Base-by-base conservation (phyloP, 1,140 invertebrate species). In the Eriosoma lanigerum region DNA sequence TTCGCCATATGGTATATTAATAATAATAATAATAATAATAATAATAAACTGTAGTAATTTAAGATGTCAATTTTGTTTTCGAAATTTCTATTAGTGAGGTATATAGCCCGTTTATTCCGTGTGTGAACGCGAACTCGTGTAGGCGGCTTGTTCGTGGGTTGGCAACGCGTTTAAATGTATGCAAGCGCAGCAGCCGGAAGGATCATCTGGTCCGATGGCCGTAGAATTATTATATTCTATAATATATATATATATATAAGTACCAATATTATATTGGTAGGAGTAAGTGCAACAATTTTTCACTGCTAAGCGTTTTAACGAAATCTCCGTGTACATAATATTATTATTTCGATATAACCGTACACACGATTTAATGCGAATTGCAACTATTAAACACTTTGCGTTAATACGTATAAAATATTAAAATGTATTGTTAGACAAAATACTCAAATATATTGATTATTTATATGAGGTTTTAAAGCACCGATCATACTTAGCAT, bases 131-230 rank as follows among this genome's bases (percentile, higher is more conserved):
- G 10, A 72, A 76, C 52, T 24, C 56, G 38, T 26, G 73, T 78
- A 62, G 75, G 75, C 46, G 75, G 75, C 62, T 24, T 19, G 38
- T 48, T 9, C 56, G 75, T 78, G 56, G 75, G 75, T 58, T 46
- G 56, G 56, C 12, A n/a, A 56, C 24, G 21, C 15, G 13, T 26
- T 60, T 46, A 48, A 24, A 58, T 46, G 17, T 48, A 68, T 68
- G 70, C 70, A 21, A n/a, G 19, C 32, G 38, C 24, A 38, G 32
- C 32, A 56, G 38, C 56, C 75, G 38, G 75, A 78, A 78, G 56
- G 26, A 78, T 60, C 56, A 62, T 78, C 75, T 48, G 56, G 75
- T 26, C 21, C 44, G n/a, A 52, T 46, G 13, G 13, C 44, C 1
- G 10, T 5, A 72, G 24, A 48, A 68, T 26, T 15, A 46, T 46